phyloP scores from a whole-genome alignment of 2,797 vertebrate genomes.

The Lutjanus campechanus region DNA sequence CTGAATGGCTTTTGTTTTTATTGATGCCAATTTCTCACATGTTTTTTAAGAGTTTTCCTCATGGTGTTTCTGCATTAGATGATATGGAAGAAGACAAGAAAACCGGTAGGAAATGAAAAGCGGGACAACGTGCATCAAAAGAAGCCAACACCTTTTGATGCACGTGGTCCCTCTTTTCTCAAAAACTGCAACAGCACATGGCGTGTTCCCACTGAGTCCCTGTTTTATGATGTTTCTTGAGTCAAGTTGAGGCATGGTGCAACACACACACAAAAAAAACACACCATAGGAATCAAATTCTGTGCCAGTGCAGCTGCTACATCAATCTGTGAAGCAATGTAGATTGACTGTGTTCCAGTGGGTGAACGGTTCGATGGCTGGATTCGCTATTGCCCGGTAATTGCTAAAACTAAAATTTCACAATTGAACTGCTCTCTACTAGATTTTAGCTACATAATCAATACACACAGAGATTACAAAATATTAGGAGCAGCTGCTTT shows the following conservation, averaged over 20 bases:
- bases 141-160: neutral
- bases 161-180: neutral
- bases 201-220: constrained; percentile 13
- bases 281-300: constrained; percentile 39
- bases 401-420: constrained; percentile 34
- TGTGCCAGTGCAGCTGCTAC: constrained; percentile 27
- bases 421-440: constrained; percentile 27
- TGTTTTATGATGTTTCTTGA: constrained; percentile 19
- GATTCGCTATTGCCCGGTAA: constrained; percentile 33
- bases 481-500: constrained; percentile 29
- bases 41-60: constrained; percentile 1
- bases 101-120: constrained; percentile 6
- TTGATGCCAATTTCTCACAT: constrained; percentile 2
- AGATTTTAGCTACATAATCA: constrained; percentile 51
- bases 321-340: constrained; percentile 35
- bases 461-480: constrained; percentile 42
- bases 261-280: neutral
- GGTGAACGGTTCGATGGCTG: constrained; percentile 32
- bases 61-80: constrained; percentile 10
- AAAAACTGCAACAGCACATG: constrained; percentile 19
- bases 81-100: constrained; percentile 13
- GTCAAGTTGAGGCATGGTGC: constrained; percentile 5
- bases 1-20: constrained; percentile 23
- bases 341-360: constrained; percentile 37
- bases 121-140: constrained; percentile 17